Evolutionary conservation across 2,888 invertebrate genomes (phyloP), one percentile per base, ranked within the genome.

Genomic region (Pelosia muscerda): DNA sequence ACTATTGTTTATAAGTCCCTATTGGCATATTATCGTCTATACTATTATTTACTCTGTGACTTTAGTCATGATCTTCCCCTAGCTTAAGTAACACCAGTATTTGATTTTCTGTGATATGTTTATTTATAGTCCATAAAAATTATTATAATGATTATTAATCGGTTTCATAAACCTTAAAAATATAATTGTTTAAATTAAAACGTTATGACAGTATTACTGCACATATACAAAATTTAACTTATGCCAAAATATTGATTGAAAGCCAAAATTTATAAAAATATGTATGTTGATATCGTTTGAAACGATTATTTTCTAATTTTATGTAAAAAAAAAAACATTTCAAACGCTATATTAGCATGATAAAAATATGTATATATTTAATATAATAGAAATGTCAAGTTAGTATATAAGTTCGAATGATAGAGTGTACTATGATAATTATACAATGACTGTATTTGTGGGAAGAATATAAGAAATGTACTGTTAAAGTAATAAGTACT

Each of bases 41-140:
- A 15, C 13, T 38, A 38, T 38, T 2, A 22, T 53, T 22, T 22
- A 2, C 9, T 22, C 2, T 53, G 22, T 22, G 53, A 22, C 22
- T 8, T 22, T 3, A 54, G 23, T 55, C 55, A 69, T 68, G 60
- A 73, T 69, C 65, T 70, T 67, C 31, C 63, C 19, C 4, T 58
- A 61, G 65, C 66, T 68, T 78, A 78, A 74, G 70, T 77, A 53
- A 65, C n/a, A n/a, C 31, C 23, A 49, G n/a, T 58, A 58, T 65
- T 65, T 66, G 13, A 69, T 72, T 79, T 79, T 66, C 80, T 79
- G 79, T 79, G 79, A 79, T 79, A 79, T 69, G 73, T 79, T 73
- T 65, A 73, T 54, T 59, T 68, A 49, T n/a, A n/a, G 34, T 34
- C 49, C 65, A 64, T 76, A 69, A 59, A 58, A 64, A 55, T 69